Evolutionary conservation across 2,888 invertebrate species (phyloP), one percentile per base, ranked within the genome.

Genomic region (Andrena fulva): DNA sequence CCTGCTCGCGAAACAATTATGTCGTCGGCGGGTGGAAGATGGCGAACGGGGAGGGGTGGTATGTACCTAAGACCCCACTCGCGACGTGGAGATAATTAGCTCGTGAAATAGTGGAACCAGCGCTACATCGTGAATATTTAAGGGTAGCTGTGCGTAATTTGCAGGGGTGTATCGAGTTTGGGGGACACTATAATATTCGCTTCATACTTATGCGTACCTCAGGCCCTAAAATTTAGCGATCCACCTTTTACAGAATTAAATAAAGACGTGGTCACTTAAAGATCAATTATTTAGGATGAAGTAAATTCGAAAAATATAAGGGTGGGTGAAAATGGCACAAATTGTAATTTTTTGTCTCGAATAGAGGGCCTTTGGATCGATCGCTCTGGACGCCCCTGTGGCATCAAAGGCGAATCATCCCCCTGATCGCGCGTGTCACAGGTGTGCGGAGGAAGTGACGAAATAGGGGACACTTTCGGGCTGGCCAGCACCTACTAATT

Each of bases 401-500:
- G 33, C 67, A 56, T 79, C 79, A 79, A 80, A 80, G 80, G 71
- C 70, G 67, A 12, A 24, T 52, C 63, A 27, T 52, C 52, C 72
- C 72, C n/a, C 31, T 3, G 24, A n/a, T 16, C 60, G 54, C 64
- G 12, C 20, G 73, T 73, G 80, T 79, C 73, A 52, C 67, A 70
- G 83, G 54, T 74, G 74, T 52, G 64, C 50, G 29, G 71, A 59
- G 54, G 12, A 52, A 29, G 66, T 42, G 64, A 60, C 80, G 70
- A 73, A 77, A 77, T 54, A 66, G 76, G 64, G 77, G 79, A 78
- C 81, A 78, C 81, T 84, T 82, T 82, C 82, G 60, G 10, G 29
- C 64, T 52, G 71, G 20, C 35, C 75, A 20, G 60, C 66, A 66
- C 72, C 79, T 79, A 82, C 85, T 85, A 85, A 85, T 85, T 85